These are phyloP conservation scores for Rotaria socialis DNA, from an alignment of 2,888 invertebrate species.

Conservation along the genomic window DNA sequence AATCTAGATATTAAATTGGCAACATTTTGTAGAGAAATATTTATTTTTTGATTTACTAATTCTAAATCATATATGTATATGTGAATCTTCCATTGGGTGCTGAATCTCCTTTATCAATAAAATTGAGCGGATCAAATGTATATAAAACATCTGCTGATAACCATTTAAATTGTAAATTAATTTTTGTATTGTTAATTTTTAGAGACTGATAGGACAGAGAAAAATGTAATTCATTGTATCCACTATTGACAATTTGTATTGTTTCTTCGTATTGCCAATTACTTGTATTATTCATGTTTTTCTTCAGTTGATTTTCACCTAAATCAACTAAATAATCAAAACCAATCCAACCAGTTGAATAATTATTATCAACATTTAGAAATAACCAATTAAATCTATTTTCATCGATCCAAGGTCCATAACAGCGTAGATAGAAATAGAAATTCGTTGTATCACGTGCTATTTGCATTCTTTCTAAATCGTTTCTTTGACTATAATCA, in stretches of 20 bases:
- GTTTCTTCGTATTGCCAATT: neutral
- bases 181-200: neutral
- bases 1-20: neutral
- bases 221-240: neutral
- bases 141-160: neutral
- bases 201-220: neutral
- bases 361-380: too few species aligned
- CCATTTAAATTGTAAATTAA: neutral
- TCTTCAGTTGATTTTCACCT: neutral
- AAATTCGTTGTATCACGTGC: neutral
- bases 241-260: neutral
- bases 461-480: neutral
- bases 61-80: neutral
- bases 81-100: slow-evolving; percentile 10
- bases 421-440: too few species aligned
- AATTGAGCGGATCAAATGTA: neutral
- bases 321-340: slow-evolving; percentile 10
- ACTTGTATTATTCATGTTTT: neutral
- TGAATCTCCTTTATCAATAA: slow-evolving; percentile 14
- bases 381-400: too few species aligned
- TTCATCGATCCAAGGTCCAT: too few species aligned
- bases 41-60: neutral
- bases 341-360: too few species aligned
- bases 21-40: neutral
- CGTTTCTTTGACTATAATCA: neutral